Conservation (phyloP, 2,888 invertebrate genomes). For the Limulus polyphemus region DNA sequence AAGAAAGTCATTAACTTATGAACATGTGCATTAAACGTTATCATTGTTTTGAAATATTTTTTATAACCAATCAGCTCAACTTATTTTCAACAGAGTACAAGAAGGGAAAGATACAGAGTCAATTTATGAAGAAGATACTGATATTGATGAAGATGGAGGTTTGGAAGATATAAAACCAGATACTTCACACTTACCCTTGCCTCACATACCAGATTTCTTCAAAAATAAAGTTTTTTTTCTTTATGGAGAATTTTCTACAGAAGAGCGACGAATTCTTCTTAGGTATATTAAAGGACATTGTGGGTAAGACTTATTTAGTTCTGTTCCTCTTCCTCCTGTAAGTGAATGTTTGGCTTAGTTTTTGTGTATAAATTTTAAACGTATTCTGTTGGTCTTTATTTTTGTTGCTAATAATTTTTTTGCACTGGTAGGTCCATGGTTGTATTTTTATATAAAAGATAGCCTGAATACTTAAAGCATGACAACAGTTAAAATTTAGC, state of each 20-base stretch:
- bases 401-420: no score
- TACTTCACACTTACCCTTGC: slow-evolving; percentile 25
- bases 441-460: no score
- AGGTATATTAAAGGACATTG: slow-evolving; percentile 47
- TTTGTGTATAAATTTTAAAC: no score
- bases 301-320: no score
- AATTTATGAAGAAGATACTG: background rate
- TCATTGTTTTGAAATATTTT: background rate
- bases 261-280: slow-evolving; percentile 34
- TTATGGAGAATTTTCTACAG: slow-evolving; percentile 35
- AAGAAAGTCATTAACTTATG: background rate
- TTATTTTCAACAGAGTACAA: background rate
- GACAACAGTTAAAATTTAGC: no score
- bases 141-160: background rate
- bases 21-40: background rate
- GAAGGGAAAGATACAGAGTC: slow-evolving; percentile 2
- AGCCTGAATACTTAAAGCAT: no score
- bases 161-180: slow-evolving; percentile 6
- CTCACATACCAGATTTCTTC: slow-evolving; percentile 42
- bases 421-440: no score
- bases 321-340: no score
- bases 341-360: no score
- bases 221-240: slow-evolving; percentile 42
- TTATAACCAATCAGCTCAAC: background rate
- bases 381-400: no score